Evolutionary conservation across 2,797 vertebrate species (phyloP), one percentile per base, ranked within the genome.

Genomic region (Ambastaia sidthimunki): DNA sequence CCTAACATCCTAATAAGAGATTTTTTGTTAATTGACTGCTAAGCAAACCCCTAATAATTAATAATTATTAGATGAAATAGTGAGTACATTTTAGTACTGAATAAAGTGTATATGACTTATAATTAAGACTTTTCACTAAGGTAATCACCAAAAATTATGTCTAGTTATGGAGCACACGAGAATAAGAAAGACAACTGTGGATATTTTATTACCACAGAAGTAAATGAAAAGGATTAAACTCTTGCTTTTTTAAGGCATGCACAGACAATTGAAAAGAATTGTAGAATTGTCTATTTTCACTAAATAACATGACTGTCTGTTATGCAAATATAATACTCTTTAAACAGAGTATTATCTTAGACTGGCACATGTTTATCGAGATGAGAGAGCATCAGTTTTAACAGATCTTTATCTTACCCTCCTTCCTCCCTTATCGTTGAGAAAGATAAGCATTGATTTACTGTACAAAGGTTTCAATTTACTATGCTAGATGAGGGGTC

Each of bases 401-500:
- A 71, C 76, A 69, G 80, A 85, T 86, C 84, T 34, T 62, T 71
- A 74, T 67, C 15, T 76, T 16, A 74, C 66, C 57, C 68, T 28
- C 34, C 55, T 37, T 80, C 23, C 85, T 83, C 82, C 76, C 68
- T 80, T 55, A 63, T 88, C 80, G 83, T 87, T 88, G 68, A 86
- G 80, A 83, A 70, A 77, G 66, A 87, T 88, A 80, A 78, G 86
- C 90, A 89, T 91, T 80, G 68, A 89, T 86, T 85, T 57, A 16
- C 11, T 52, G 63, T 70, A 74, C 77, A 80, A 88, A 47, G 74
- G 50, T 85, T 62, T 83, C 72, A 71, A 73, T 80, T 87, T 88
- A 84, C 67, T 77, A 78, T 74, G 48, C 66, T 44, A 84, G 37
- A 18, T 54, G 54, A 80, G 57, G 54, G 48, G 67, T 81, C 76